Conservation (phyloP, 2,888 invertebrate genomes). For the Strigamia crassipes region DNA sequence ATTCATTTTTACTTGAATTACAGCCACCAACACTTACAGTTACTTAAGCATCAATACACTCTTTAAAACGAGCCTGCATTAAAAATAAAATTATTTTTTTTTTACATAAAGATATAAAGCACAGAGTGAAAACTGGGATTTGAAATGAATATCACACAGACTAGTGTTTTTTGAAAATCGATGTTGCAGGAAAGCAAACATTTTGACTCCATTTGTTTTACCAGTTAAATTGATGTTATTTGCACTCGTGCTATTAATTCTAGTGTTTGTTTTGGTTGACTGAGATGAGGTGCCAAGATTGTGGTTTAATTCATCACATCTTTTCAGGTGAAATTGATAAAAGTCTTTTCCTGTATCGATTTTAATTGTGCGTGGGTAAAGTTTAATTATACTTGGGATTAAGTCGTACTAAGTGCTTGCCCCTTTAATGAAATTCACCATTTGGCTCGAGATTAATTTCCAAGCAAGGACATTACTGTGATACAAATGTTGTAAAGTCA, state of each 20-base stretch:
- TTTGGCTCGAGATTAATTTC: neutral
- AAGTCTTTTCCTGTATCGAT: neutral
- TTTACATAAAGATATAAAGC: no score
- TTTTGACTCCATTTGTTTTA: no score
- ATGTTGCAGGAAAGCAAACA: no score
- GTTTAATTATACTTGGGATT: neutral
- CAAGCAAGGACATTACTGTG: neutral
- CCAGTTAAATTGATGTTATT: no score
- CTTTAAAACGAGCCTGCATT: neutral
- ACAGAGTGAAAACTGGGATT: no score
- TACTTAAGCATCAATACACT: neutral
- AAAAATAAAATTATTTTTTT: neutral
- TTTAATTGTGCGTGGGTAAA: neutral
- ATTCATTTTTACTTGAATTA: slow-evolving; percentile 26
- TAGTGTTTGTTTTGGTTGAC: no score
- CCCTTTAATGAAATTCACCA: slow-evolving; percentile 19
- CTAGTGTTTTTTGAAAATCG: no score
- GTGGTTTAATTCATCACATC: no score
- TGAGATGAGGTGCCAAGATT: no score
- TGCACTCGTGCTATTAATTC: no score
- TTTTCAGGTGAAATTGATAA: neutral
- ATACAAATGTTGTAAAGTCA: neutral
- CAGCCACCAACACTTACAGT: neutral
- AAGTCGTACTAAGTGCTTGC: neutral
- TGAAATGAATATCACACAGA: no score